Evolutionary conservation across 2,888 invertebrate genomes (phyloP).

Genomic region (Penaeus monodon): DNA sequence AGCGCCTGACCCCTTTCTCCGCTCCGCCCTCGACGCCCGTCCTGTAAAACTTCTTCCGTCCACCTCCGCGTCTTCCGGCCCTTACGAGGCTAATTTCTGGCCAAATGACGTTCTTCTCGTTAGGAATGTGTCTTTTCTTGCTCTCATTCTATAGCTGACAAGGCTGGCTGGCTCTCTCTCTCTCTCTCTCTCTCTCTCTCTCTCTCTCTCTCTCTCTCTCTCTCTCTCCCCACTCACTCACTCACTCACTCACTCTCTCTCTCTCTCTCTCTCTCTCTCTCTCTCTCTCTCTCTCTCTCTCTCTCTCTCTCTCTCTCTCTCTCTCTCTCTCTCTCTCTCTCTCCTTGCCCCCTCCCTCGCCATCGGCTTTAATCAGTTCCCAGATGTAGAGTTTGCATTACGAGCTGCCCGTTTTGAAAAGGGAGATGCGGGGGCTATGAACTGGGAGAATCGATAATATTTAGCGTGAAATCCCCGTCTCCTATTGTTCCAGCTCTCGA

Average conservation of each 20-base stretch:
- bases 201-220: background rate
- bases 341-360: constrained; percentile 5
- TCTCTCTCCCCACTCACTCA: background rate
- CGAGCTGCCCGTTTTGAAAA: too few species aligned
- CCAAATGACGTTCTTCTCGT: too few species aligned
- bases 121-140: too few species aligned
- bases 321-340: background rate
- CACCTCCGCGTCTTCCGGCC: too few species aligned
- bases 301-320: background rate
- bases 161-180: too few species aligned
- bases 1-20: too few species aligned
- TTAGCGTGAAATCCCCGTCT: constrained; percentile 60
- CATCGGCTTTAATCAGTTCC: constrained; percentile 51
- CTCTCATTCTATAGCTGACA: too few species aligned
- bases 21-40: too few species aligned
- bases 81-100: too few species aligned
- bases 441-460: constrained; percentile 55
- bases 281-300: background rate
- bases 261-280: background rate
- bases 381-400: constrained; percentile 51
- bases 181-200: too few species aligned
- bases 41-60: too few species aligned
- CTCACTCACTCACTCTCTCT: background rate
- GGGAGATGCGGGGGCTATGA: constrained; percentile 18
- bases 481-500: constrained; percentile 53